A percentile compares a stretch with the other conserved stretches of the same genome.
phyloP scores from a whole-genome alignment of 2,888 invertebrate species.

The Hylaea fasciaria region DNA sequence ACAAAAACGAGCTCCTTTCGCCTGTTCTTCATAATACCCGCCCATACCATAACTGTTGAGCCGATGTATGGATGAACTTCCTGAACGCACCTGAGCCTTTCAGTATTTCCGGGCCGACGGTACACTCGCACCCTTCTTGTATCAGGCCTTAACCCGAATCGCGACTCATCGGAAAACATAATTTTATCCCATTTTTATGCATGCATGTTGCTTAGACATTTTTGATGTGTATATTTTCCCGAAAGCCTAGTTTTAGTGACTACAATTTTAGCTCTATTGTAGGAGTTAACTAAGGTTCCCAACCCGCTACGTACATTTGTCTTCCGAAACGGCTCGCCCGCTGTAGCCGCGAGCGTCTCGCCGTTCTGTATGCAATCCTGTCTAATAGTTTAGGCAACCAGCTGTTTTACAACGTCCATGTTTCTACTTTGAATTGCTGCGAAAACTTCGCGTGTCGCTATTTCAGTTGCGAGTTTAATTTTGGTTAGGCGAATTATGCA shows the following conservation, averaged over 20 bases:
- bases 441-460: constrained; percentile 4
- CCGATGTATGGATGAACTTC: too few species aligned
- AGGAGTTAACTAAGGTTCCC: constrained; percentile 11
- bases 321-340: constrained; percentile 35
- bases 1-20: too few species aligned
- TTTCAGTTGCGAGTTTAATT: neutral
- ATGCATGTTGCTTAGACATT: too few species aligned
- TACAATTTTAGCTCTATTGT: constrained; percentile 3
- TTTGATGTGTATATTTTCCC: too few species aligned
- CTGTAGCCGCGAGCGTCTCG: constrained; percentile 33
- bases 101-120: too few species aligned
- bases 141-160: too few species aligned
- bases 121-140: too few species aligned
- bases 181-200: too few species aligned
- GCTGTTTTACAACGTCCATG: constrained; percentile 32
- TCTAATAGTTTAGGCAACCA: constrained; percentile 39
- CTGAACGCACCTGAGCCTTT: too few species aligned
- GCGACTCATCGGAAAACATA: too few species aligned
- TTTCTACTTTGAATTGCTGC: constrained; percentile 30
- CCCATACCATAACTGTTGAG: too few species aligned
- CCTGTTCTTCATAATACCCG: too few species aligned
- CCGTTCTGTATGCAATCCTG: constrained; percentile 38
- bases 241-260: neutral
- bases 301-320: constrained; percentile 34
- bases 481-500: neutral